phyloP scores from a whole-genome alignment of 2,113 vertebrate species.

The Peromyscus polionotus region DNA sequence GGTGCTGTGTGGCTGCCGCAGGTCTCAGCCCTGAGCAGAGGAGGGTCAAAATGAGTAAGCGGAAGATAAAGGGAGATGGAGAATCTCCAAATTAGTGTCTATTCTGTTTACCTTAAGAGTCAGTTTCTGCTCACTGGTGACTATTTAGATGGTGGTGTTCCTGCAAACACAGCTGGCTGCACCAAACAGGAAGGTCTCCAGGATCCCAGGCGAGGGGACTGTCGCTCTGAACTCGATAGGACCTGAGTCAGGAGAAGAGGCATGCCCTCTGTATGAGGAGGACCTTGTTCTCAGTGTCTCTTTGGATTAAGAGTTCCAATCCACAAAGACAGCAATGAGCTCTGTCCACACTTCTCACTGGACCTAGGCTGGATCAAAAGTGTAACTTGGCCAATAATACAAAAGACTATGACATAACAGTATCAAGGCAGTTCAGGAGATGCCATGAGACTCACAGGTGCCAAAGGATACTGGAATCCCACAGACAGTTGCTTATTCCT shows the following conservation, averaged over 20 bases:
- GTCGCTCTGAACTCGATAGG: neutral
- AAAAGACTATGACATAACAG: neutral
- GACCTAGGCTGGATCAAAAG: neutral
- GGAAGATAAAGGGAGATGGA: neutral
- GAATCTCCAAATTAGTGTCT: neutral
- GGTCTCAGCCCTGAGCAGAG: neutral
- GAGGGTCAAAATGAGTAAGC: neutral
- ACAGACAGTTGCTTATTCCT: neutral
- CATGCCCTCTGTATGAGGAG: neutral
- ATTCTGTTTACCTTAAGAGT: neutral
- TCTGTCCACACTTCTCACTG: neutral
- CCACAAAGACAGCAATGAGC: neutral
- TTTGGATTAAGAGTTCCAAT: neutral
- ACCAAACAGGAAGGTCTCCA: neutral
- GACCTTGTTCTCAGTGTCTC: neutral
- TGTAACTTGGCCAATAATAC: neutral
- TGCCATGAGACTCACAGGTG: neutral
- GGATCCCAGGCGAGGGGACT: neutral
- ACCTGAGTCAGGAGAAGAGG: neutral
- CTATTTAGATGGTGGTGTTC: neutral
- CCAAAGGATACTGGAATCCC: neutral
- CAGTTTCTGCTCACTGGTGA: neutral
- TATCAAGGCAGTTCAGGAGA: neutral
- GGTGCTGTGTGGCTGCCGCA: neutral
- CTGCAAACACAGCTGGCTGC: neutral